A percentile compares a stretch with the other conserved stretches of the same genome.
phyloP scores from a whole-genome alignment of 2,113 vertebrate genomes.

The Pogona vitticeps region DNA sequence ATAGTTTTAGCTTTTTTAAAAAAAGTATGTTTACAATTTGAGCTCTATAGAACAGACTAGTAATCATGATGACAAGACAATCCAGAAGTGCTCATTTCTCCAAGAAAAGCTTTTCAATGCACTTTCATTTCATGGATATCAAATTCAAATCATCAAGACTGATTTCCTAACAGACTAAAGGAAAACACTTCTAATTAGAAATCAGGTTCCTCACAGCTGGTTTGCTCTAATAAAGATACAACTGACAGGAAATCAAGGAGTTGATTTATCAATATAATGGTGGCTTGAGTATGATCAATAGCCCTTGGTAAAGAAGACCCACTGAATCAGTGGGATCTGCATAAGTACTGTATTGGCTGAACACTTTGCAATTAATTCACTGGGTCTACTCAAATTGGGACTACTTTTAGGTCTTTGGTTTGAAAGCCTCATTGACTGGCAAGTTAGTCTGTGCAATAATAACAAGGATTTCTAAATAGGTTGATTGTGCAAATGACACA shows the following conservation, averaged over 20 bases:
- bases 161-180: not conserved
- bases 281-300: not conserved
- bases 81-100: not conserved
- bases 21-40: constrained; percentile 34
- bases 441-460: not conserved
- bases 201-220: not conserved
- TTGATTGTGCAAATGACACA: not conserved
- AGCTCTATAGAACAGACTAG: constrained; percentile 5
- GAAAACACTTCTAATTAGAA: not conserved
- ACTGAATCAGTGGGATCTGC: no score
- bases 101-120: constrained; percentile 1
- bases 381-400: no score
- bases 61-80: constrained; percentile 25
- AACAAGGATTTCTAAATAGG: not conserved
- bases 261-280: not conserved
- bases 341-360: no score
- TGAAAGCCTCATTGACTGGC: not conserved
- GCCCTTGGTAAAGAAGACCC: no score
- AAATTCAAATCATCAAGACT: not conserved
- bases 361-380: no score
- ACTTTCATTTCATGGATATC: not conserved
- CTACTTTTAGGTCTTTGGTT: not conserved
- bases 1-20: not conserved
- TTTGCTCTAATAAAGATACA: not conserved
- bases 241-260: not conserved